Evolutionary conservation across 2,888 invertebrate genomes (phyloP).

Genomic region (Criorhina ranunculi): DNA sequence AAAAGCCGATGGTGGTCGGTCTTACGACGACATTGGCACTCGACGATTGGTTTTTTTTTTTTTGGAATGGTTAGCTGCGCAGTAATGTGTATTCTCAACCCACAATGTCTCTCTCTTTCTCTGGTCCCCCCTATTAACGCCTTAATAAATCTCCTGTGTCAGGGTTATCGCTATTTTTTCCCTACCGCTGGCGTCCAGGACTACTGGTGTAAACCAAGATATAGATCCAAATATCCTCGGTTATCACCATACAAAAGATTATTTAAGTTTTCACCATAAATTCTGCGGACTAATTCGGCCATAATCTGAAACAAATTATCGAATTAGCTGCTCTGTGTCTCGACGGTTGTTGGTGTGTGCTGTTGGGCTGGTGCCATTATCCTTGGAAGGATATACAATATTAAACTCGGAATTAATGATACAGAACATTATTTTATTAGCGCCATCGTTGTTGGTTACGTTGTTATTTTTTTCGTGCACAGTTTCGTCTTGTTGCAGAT

Average conservation of each 20-base stretch:
- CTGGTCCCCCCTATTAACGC: conserved; percentile 60
- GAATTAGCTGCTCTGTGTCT: conserved; percentile 66
- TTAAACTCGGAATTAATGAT: conserved; percentile 76
- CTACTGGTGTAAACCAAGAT: conserved; percentile 46
- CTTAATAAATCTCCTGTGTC: conserved; percentile 70
- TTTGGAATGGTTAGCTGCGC: conserved; percentile 5
- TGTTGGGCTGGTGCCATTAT: conserved; percentile 33
- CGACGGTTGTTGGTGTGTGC: conserved; percentile 18
- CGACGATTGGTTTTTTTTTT: conserved; percentile 52
- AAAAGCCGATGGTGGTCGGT: conserved; percentile 18
- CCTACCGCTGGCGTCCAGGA: not conserved
- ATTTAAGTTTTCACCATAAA: conserved; percentile 76
- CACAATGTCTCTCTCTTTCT: not conserved
- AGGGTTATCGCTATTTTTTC: conserved; percentile 51
- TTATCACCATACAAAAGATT: conserved; percentile 74
- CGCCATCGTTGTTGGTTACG: conserved; percentile 17
- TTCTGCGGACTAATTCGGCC: conserved; percentile 73
- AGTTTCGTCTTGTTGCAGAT: conserved; percentile 68
- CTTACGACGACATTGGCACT: conserved; percentile 40
- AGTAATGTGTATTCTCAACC: conserved; percentile 21
- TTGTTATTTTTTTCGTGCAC: conserved; percentile 13
- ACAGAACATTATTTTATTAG: conserved; percentile 75
- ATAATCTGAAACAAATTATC: conserved; percentile 77
- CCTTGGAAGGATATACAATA: conserved; percentile 71
- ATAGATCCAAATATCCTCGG: conserved; percentile 68